Conservation (phyloP, 2,888 invertebrate genomes). For the Lapara coniferarum region DNA sequence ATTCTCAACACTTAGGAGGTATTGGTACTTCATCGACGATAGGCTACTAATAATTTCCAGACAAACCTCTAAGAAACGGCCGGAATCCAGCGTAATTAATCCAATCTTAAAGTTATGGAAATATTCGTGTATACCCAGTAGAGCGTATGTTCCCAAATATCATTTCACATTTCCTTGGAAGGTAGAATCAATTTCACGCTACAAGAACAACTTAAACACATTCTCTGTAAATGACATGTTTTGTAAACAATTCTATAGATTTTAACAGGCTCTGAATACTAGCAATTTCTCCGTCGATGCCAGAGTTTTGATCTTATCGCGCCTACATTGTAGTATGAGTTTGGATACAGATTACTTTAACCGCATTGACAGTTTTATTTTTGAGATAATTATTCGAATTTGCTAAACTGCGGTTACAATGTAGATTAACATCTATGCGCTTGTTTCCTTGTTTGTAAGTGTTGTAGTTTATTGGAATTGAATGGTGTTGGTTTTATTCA, state of each 20-base stretch:
- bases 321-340: conserved; percentile 60
- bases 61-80: no score
- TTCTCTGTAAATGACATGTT: conserved; percentile 71
- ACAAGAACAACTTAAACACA: conserved; percentile 58
- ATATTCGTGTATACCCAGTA: background rate
- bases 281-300: conserved; percentile 74
- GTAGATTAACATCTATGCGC: conserved; percentile 30
- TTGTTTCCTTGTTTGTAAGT: conserved; percentile 44
- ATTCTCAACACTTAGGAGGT: no score
- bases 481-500: background rate
- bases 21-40: no score
- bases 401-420: conserved; percentile 35
- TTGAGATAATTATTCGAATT: conserved; percentile 47
- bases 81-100: no score
- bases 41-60: no score
- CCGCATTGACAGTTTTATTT: conserved; percentile 55
- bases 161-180: conserved; percentile 9
- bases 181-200: conserved; percentile 72
- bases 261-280: conserved; percentile 57
- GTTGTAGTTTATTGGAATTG: conserved; percentile 30
- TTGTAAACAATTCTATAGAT: conserved; percentile 72
- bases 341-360: conserved; percentile 61
- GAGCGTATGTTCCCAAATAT: background rate
- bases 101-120: background rate
- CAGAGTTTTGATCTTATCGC: conserved; percentile 74